phyloP scores from a whole-genome alignment of 2,888 invertebrate species.

The Ectropis crepuscularia region DNA sequence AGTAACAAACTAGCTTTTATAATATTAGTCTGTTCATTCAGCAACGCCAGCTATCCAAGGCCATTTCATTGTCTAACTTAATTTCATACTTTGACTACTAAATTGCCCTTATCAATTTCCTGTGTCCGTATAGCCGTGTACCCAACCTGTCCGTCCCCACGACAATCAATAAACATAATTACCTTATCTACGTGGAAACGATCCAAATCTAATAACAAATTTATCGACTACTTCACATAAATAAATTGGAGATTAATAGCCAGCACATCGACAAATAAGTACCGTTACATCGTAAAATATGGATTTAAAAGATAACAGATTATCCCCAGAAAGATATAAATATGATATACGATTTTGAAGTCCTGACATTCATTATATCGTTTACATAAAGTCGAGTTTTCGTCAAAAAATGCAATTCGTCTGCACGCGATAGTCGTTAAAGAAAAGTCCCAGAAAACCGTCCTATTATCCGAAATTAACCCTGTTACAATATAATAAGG shows the following conservation, averaged over 20 bases:
- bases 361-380: background rate
- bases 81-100: background rate
- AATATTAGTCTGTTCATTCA: too few relatives aligned
- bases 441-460: constrained; percentile 28
- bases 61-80: too few relatives aligned
- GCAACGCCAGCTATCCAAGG: too few relatives aligned
- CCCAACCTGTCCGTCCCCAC: constrained; percentile 7
- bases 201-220: constrained; percentile 28
- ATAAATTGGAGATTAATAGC: constrained; percentile 23
- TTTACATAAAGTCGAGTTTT: constrained; percentile 8
- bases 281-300: constrained; percentile 4
- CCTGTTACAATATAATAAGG: constrained; percentile 23
- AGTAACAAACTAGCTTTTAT: too few relatives aligned
- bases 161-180: constrained; percentile 20
- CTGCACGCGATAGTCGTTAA: constrained; percentile 25
- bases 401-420: background rate
- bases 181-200: constrained; percentile 21
- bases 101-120: constrained; percentile 9
- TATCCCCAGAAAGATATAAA: background rate
- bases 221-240: constrained; percentile 19
- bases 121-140: background rate
- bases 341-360: background rate
- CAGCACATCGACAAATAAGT: constrained; percentile 8
- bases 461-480: constrained; percentile 24
- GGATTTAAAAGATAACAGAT: constrained; percentile 10